Conservation (phyloP, 1,140 invertebrate species). For the Megathymus violae region DNA sequence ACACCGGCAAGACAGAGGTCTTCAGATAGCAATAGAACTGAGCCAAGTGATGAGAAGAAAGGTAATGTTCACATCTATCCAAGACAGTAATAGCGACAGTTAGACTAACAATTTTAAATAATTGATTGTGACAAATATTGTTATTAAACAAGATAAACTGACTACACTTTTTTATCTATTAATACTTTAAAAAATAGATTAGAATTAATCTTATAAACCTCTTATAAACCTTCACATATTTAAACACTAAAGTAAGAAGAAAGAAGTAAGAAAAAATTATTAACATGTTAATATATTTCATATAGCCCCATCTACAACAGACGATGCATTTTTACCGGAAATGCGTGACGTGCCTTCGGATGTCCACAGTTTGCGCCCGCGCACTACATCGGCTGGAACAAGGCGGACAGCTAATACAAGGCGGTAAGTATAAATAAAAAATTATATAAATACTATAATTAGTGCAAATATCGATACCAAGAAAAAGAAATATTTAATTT, state of each 20-base stretch:
- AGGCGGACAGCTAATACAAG: constrained; percentile 71
- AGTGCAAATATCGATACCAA: background rate
- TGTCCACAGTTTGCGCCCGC: constrained; percentile 58
- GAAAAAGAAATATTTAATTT: too few species aligned
- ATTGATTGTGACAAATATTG: too few species aligned
- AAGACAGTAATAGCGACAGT: too few species aligned
- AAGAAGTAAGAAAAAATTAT: too few species aligned
- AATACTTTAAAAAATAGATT: too few species aligned
- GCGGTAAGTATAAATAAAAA: constrained; percentile 50
- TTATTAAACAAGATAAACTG: too few species aligned
- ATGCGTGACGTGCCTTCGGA: constrained; percentile 63
- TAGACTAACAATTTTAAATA: too few species aligned
- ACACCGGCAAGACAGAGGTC: constrained; percentile 69
- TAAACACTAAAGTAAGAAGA: too few species aligned
- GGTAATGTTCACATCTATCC: too few species aligned
- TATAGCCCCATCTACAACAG: constrained; percentile 77
- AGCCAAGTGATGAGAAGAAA: constrained; percentile 78
- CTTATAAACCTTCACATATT: too few species aligned
- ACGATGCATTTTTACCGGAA: constrained; percentile 79
- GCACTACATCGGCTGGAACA: constrained; percentile 71
- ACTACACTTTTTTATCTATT: too few species aligned
- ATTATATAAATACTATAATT: background rate
- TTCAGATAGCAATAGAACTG: constrained; percentile 74
- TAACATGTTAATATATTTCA: constrained; percentile 6
- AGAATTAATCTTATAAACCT: too few species aligned